Evolutionary conservation across 2,113 vertebrate species (phyloP).

Genomic region (Ranitomeya variabilis): DNA sequence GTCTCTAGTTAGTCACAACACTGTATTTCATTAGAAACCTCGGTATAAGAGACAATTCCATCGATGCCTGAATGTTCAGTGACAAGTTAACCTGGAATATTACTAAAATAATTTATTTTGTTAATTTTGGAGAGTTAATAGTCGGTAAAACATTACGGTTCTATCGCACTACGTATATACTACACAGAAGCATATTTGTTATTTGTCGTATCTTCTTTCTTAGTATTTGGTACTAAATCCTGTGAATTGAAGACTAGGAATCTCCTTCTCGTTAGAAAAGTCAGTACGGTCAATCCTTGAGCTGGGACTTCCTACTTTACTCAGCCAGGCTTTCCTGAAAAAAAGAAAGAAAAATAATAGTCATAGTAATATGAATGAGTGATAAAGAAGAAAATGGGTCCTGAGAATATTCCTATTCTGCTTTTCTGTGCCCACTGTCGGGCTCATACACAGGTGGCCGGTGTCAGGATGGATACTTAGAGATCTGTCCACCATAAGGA

Average conservation of each 20-base stretch:
- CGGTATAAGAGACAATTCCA: no score
- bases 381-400: background rate
- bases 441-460: no score
- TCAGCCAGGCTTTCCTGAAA: slow-evolving; percentile 86
- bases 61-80: no score
- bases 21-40: no score
- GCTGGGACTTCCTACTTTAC: slow-evolving; percentile 83
- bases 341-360: slow-evolving; percentile 46
- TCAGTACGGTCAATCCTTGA: slow-evolving; percentile 80
- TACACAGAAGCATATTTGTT: no score
- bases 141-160: background rate
- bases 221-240: slow-evolving; percentile 86
- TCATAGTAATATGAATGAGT: background rate
- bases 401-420: background rate
- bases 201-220: slow-evolving; percentile 46
- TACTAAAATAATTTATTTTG: no score
- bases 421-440: no score
- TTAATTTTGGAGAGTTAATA: background rate
- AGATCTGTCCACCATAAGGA: no score
- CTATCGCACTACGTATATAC: background rate
- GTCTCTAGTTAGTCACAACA: no score
- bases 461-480: no score
- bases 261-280: slow-evolving; percentile 84
- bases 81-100: no score
- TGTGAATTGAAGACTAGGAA: slow-evolving; percentile 81